phyloP scores from a whole-genome alignment of 2,113 vertebrate species.

The Catharus fuscescens region DNA sequence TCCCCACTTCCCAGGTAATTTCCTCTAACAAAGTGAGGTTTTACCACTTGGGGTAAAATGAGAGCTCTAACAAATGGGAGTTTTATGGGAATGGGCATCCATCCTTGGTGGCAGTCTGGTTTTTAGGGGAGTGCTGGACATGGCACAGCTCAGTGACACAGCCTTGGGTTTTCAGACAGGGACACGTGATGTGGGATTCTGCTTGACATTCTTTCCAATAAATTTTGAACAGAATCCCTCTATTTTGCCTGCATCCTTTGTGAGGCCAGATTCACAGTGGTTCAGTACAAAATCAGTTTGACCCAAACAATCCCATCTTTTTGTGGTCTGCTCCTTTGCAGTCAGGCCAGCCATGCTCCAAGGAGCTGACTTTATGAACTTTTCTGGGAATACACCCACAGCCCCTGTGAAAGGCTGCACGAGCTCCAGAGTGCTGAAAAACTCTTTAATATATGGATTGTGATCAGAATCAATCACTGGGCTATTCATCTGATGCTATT shows the following conservation, averaged over 20 bases:
- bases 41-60: neutral
- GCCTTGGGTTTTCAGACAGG: neutral
- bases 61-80: neutral
- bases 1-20: neutral
- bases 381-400: neutral
- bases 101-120: neutral
- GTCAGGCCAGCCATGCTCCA: neutral
- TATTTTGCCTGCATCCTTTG: neutral
- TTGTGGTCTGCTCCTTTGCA: neutral
- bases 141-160: neutral
- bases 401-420: neutral
- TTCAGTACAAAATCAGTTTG: neutral
- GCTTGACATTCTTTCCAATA: neutral
- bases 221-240: neutral
- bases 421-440: neutral
- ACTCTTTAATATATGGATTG: neutral
- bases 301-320: neutral
- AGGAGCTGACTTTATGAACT: neutral
- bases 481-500: slow-evolving; percentile 8
- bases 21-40: neutral
- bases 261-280: neutral
- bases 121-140: neutral
- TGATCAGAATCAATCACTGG: slow-evolving; percentile 38
- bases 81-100: neutral
- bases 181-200: neutral